Evolutionary conservation across 37 sponge, comb jelly and placozoan genomes (phyloP), one percentile per base, ranked within the genome.

Genomic region (Tethya wilhelma): DNA sequence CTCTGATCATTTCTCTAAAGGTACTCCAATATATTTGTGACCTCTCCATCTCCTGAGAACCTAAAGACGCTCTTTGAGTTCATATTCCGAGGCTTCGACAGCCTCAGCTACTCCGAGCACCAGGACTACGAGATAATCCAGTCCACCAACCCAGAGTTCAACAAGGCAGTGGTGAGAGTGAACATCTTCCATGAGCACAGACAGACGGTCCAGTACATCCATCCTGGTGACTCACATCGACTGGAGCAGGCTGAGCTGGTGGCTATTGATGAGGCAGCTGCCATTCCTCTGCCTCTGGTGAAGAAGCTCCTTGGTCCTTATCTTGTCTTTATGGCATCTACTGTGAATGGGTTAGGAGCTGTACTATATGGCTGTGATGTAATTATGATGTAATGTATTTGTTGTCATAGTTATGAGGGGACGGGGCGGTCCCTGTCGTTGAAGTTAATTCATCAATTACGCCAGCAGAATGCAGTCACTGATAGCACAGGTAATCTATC

Each of bases 161-260:
- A 91, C 73, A 82, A 91, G 29, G 91, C 96, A n/a, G 86, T 98
- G 0, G 87, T 93, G 34, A 62, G 99, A 30, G 84, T 98, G 29
- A 98, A 98, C 73, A 69, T 98, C 32, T 98, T 82, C 77, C 69
- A 79, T 29, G 88, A 93, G 45, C 99, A 98, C 77, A 44, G 99
- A 29, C 99, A 98, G 74, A 98, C 96, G n/a, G 79, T 98, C 28
- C 95, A 98, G 93, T 98, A 98, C 87, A 96, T 98, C 57, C 86
- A 86, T 58, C 96, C 99, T 8, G 75, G 80, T 32, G 99, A 98
- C 56, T 67, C 79, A 1, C 89, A 84, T 64, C 90, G 93, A 41
- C 83, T 98, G 49, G 87, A 73, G 28, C 99, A 98, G 34, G 99
- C 99, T n/a, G 99, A 98, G 71, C 81, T 98, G 46, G 84, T 98